These are phyloP conservation scores for Sander lucioperca DNA, from an alignment of 2,113 vertebrate genomes.

Conservation along the genomic window DNA sequence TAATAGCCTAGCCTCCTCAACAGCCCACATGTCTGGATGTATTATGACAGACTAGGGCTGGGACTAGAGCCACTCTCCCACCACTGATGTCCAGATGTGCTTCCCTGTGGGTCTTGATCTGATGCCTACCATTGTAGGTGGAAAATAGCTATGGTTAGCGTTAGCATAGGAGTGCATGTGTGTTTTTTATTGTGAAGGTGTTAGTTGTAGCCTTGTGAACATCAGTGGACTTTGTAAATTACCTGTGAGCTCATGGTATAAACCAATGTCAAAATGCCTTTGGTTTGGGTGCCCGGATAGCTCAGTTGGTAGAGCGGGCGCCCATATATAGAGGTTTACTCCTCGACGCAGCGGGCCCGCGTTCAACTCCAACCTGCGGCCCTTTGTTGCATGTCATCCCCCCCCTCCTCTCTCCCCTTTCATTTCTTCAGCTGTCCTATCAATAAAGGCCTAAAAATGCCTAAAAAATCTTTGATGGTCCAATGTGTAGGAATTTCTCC, in stretches of 20 bases:
- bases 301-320: too few relatives aligned
- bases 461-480: too few relatives aligned
- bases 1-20: constrained; percentile 34
- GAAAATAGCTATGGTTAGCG: constrained; percentile 1
- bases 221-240: background rate
- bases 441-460: too few relatives aligned
- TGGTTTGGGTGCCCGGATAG: background rate
- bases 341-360: too few relatives aligned
- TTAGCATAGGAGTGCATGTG: background rate
- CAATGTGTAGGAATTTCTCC: too few relatives aligned
- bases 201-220: background rate
- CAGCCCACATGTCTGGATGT: constrained; percentile 40
- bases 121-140: constrained; percentile 9
- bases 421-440: too few relatives aligned
- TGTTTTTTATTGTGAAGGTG: background rate
- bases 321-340: too few relatives aligned
- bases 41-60: constrained; percentile 42
- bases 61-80: constrained; percentile 34
- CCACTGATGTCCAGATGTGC: constrained; percentile 65
- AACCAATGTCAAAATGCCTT: background rate
- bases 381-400: too few relatives aligned
- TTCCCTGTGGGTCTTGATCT: constrained; percentile 32
- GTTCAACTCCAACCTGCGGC: too few relatives aligned
- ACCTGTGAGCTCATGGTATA: background rate
- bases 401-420: too few relatives aligned